These are phyloP conservation scores for Spodoptera littoralis DNA, from an alignment of 2,888 invertebrate genomes.

Conservation along the genomic window DNA sequence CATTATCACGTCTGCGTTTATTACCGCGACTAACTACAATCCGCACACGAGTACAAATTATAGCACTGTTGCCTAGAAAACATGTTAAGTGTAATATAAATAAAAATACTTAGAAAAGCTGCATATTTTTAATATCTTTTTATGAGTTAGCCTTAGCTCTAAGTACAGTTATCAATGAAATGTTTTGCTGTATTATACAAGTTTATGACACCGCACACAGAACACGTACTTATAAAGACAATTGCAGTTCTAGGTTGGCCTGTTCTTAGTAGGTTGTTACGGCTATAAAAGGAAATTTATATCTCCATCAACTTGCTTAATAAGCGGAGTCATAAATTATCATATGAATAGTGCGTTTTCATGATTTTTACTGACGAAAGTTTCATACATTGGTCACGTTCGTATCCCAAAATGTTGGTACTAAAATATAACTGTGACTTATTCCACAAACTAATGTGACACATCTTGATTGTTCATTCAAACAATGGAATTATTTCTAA, in stretches of 20 bases:
- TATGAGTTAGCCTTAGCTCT: conserved; percentile 27
- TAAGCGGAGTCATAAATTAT: conserved; percentile 43
- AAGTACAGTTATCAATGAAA: conserved; percentile 45
- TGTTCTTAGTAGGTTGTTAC: conserved; percentile 40
- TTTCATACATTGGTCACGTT: conserved; percentile 55
- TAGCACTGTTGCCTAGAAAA: conserved; percentile 46
- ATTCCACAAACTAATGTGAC: conserved; percentile 43
- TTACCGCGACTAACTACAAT: conserved; percentile 40
- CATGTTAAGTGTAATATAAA: conserved; percentile 26
- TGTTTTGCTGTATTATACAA: conserved; percentile 28
- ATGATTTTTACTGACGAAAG: conserved; percentile 46
- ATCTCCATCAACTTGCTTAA: conserved; percentile 40
- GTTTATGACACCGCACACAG: conserved; percentile 32
- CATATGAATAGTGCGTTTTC: conserved; percentile 47
- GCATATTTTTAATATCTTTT: conserved; percentile 42
- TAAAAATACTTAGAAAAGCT: conserved; percentile 46
- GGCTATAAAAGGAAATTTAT: conserved; percentile 52
- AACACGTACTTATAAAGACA: conserved; percentile 36
- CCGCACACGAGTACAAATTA: conserved; percentile 43
- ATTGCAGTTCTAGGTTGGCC: conserved; percentile 30
- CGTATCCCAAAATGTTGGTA: conserved; percentile 44
- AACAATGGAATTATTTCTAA: no score
- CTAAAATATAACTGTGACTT: conserved; percentile 53
- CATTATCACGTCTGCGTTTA: conserved; percentile 40
- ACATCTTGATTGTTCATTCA: conserved; percentile 1